phyloP scores from a whole-genome alignment of 1,140 invertebrate species.

The Drosophila asahinai region DNA sequence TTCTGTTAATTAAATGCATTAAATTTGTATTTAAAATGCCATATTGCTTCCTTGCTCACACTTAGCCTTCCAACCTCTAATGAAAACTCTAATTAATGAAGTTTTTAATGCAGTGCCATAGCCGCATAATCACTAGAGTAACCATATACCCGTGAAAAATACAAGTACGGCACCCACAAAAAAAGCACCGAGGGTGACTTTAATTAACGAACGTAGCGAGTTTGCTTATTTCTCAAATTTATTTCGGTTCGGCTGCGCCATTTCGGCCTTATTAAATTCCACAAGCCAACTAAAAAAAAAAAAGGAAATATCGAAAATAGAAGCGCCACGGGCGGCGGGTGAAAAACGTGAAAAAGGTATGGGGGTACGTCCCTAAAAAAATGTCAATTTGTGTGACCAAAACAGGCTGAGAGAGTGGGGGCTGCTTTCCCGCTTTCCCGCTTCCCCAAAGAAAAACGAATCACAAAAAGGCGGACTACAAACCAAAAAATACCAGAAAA shows the following conservation, averaged over 20 bases:
- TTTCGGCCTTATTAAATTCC: conserved; percentile 79
- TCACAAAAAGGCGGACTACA: conserved; percentile 40
- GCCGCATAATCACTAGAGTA: too few species aligned
- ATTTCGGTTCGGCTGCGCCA: conserved; percentile 25
- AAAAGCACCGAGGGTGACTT: conserved; percentile 27
- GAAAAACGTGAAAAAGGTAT: conserved; percentile 1
- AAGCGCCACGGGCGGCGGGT: conserved; percentile 2
- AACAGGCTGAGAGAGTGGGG: conserved; percentile 22
- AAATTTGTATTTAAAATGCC: too few species aligned
- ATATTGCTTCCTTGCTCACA: too few species aligned
- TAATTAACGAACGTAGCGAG: conserved; percentile 63
- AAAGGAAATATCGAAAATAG: conserved; percentile 24
- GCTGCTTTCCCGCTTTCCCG: conserved; percentile 4
- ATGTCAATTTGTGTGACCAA: conserved; percentile 74
- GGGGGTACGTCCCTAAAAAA: conserved; percentile 18
- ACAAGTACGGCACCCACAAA: not conserved
- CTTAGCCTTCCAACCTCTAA: too few species aligned
- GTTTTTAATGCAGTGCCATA: too few species aligned
- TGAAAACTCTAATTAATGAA: too few species aligned
- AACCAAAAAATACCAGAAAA: conserved; percentile 31
- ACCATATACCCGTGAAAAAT: not conserved
- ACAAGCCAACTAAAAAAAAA: conserved; percentile 38
- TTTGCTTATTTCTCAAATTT: conserved; percentile 49
- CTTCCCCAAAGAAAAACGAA: conserved; percentile 8
- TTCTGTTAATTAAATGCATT: too few species aligned